Base-by-base conservation (phyloP, 2,888 invertebrate species). In the Miltochrista miniata region DNA sequence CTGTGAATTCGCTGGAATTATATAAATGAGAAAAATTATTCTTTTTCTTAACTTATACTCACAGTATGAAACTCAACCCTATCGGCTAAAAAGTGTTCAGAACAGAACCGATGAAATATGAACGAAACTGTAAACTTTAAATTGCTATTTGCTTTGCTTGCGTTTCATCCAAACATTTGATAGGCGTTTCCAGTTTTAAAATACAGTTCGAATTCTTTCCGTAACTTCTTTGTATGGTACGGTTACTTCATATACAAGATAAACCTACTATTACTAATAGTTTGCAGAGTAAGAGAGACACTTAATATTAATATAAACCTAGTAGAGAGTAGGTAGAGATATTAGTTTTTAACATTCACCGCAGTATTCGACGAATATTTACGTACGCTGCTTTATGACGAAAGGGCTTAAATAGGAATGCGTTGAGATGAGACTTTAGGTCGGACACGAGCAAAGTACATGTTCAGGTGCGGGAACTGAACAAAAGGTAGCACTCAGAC, bases 81-180 rank as follows among this genome's bases (percentile, higher is more conserved):
- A 24, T 46, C 34, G 34, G 33, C 39, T 9, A 41, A 41, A 47
- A 10, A 30, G 35, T 3, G 30, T 15, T 40, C 41, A 41, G 53
- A 50, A 51, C 43, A 51, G 40, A 45, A 34, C 44, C 31, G 47
- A 54, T 63, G 61, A 66, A 64, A 59, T 64, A 67, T 66, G 64
- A 53, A 49, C 15, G 51, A 57, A 51, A 59, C 61, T 63, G 51
- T 58, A 62, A 74, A 74, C 67, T 75, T 74, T 68, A 66, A 70
- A 74, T 72, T 72, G 72, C 58, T 67, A 56, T 65, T 24, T 24
- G 18, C 2, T 24, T 4, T 64, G 68, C n/a, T n/a, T n/a, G n/a
- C 64, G 11, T n/a, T 67, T 61, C 51, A 58, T 57, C 44, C 52
- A 58, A 55, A 60, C 65, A 66, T 61, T 64, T 61, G n/a, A n/a